phyloP scores from a whole-genome alignment of 2,797 vertebrate genomes.

The Spondyliosoma cantharus region DNA sequence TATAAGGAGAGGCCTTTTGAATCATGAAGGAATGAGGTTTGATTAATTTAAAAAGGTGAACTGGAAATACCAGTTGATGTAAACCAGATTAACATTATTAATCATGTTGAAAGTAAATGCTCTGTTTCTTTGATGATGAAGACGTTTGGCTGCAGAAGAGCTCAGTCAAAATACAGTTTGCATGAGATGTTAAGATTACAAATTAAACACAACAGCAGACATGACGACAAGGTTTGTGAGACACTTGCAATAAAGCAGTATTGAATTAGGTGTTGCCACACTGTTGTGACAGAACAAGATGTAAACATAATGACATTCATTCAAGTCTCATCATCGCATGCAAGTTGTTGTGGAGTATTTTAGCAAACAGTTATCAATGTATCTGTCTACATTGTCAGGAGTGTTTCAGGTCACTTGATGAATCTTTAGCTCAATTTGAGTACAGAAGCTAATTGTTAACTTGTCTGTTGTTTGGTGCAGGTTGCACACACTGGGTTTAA shows the following conservation, averaged over 20 bases:
- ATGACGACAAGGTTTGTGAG: neutral
- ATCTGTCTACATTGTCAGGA: no score
- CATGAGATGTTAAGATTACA: neutral
- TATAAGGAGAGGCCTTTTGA: neutral
- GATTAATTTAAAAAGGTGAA: neutral
- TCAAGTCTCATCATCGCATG: neutral
- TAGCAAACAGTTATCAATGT: neutral
- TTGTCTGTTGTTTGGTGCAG: neutral
- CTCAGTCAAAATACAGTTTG: neutral
- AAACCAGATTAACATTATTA: neutral
- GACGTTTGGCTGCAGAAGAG: neutral
- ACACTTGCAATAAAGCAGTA: neutral
- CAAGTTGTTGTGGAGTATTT: neutral
- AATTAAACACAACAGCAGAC: neutral
- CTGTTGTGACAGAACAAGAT: no score
- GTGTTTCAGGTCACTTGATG: neutral
- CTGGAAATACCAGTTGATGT: neutral
- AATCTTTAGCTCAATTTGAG: no score
- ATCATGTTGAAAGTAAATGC: neutral
- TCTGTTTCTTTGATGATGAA: neutral
- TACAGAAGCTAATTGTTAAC: no score
- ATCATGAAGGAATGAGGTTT: neutral
- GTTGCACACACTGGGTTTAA: neutral
- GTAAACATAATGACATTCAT: neutral
- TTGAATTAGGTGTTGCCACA: neutral